Conservation (phyloP, 1,140 invertebrate genomes). For the Cherax destructor region DNA sequence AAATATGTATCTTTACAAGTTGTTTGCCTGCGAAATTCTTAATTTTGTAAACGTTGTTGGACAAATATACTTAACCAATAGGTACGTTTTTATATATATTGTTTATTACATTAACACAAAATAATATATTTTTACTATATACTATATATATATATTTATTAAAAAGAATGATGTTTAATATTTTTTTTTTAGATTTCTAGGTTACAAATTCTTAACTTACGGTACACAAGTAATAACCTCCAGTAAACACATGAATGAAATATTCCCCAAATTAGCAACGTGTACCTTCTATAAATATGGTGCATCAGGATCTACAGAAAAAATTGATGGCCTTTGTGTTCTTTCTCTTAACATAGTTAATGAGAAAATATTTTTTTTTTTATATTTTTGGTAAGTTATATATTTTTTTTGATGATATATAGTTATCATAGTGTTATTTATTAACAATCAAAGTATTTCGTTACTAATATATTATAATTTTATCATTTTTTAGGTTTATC, state of each 20-base stretch:
- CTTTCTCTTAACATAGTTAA: constrained; percentile 94
- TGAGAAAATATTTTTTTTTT: constrained; percentile 96
- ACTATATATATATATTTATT: too few species aligned
- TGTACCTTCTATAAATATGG: constrained; percentile 79
- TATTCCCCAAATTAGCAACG: constrained; percentile 94
- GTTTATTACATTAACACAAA: background rate
- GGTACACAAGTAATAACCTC: constrained; percentile 88
- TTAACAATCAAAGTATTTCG: too few species aligned
- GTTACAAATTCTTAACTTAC: constrained; percentile 86
- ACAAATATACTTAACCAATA: constrained; percentile 94
- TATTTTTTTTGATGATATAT: too few species aligned
- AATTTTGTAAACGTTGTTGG: constrained; percentile 93
- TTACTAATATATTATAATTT: too few species aligned
- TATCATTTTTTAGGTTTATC: constrained; percentile 84
- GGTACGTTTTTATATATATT: constrained; percentile 82
- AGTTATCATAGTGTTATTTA: too few species aligned
- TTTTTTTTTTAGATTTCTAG: constrained; percentile 72
- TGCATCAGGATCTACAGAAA: constrained; percentile 89
- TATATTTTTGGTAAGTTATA: constrained; percentile 88
- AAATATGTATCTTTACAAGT: constrained; percentile 90
- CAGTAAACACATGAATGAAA: constrained; percentile 87
- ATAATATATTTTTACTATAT: too few species aligned
- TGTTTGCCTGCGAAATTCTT: constrained; percentile 87
- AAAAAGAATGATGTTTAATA: too few species aligned
- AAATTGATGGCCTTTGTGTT: constrained; percentile 92